A percentile compares a stretch with the other conserved stretches of the same genome.
These are phyloP conservation scores for Gastrophryne carolinensis DNA, from an alignment of 2,797 vertebrate genomes.

Conservation along the genomic window DNA sequence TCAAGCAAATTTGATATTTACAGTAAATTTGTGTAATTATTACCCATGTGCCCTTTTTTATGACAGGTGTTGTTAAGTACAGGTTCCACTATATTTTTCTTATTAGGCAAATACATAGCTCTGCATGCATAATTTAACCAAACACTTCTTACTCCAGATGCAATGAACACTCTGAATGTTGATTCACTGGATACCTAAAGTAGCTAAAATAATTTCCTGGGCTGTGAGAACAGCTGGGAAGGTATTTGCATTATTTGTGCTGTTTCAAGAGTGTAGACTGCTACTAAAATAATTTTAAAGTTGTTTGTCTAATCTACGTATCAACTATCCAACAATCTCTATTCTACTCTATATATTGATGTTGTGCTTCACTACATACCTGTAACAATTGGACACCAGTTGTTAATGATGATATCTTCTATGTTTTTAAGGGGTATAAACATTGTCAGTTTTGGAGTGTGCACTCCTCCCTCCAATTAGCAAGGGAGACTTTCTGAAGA, in stretches of 20 bases:
- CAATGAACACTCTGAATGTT: conserved; percentile 40
- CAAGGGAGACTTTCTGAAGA: no score
- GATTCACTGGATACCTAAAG: conserved; percentile 35
- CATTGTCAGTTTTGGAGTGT: no score
- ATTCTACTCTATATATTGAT: no score
- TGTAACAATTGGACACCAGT: no score
- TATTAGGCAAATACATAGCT: conserved; percentile 47
- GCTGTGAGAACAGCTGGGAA: conserved; percentile 26
- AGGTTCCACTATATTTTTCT: conserved; percentile 46
- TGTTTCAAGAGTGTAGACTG: neutral
- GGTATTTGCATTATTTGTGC: conserved; percentile 5
- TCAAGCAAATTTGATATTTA: conserved; percentile 39
- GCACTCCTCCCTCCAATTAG: no score
- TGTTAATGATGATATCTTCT: no score
- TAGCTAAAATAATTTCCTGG: conserved; percentile 29
- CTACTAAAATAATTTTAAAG: neutral
- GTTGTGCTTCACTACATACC: no score
- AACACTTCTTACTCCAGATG: conserved; percentile 44
- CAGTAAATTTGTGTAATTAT: conserved; percentile 45
- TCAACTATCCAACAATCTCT: no score
- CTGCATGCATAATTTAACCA: conserved; percentile 45
- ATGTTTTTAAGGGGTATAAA: no score
- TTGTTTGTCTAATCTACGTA: no score
- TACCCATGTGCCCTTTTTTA: conserved; percentile 42
- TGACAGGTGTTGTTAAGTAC: conserved; percentile 48